Percentiles rank a stretch among this genome's conserved stretches.
Evolutionary conservation across 2,797 vertebrate species (phyloP).

Genomic region (Gallinago nigripennis): DNA sequence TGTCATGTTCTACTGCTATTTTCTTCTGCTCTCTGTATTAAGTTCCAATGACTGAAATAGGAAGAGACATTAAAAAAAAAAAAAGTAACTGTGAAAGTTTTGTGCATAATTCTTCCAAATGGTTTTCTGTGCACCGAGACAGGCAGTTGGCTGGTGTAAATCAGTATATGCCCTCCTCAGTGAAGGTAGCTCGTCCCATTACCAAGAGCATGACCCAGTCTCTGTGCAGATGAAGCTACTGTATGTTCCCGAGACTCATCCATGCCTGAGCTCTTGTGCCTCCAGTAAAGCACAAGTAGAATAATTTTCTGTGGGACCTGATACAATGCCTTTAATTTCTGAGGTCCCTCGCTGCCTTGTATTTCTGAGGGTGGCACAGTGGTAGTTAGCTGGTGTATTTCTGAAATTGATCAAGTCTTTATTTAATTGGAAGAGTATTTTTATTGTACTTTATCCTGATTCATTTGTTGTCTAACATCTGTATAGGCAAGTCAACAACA

Average conservation of each 20-base stretch:
- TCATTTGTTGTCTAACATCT: neutral
- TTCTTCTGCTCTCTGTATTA: neutral
- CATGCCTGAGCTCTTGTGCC: neutral
- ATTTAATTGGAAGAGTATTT: neutral
- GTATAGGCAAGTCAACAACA: neutral
- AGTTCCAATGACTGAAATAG: neutral
- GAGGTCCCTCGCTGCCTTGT: rapidly evolving
- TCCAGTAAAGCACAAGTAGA: neutral
- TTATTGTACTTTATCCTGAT: neutral
- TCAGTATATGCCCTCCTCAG: rapidly evolving
- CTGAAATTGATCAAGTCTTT: neutral
- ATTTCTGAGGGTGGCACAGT: neutral
- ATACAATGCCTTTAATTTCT: neutral
- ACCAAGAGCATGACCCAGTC: neutral
- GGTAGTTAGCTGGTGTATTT: neutral
- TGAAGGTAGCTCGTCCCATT: neutral
- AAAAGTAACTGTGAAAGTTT: neutral
- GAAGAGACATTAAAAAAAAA: neutral
- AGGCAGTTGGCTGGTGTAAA: neutral
- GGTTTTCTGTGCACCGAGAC: rapidly evolving
- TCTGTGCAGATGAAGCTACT: neutral
- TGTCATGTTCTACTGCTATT: neutral
- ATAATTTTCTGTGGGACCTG: neutral
- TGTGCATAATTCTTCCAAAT: neutral
- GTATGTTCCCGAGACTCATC: neutral